Conservation (phyloP, 2,113 vertebrate genomes). For the Gadus chalcogrammus region DNA sequence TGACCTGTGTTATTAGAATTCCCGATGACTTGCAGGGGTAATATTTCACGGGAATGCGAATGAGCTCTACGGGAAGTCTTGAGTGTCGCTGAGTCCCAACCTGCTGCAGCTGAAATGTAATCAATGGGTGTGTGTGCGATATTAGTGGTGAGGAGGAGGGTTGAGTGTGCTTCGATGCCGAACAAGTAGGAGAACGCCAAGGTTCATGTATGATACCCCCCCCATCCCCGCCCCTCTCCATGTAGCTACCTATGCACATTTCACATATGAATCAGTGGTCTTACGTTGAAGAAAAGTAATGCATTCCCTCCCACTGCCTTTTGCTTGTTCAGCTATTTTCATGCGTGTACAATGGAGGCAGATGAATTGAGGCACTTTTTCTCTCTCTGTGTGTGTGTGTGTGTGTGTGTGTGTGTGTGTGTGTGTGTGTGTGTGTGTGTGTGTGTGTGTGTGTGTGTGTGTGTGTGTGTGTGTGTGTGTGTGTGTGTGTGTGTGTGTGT, state of each 20-base stretch:
- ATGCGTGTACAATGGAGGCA: slow-evolving; percentile 24
- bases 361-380: slow-evolving; percentile 35
- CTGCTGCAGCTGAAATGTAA: not conserved
- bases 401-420: not conserved
- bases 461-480: not conserved
- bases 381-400: slow-evolving; percentile 17
- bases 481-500: not conserved
- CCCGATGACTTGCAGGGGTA: no score
- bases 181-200: slow-evolving; percentile 4
- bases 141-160: no score
- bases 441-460: not conserved
- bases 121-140: not conserved
- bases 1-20: no score
- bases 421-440: not conserved
- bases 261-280: slow-evolving; percentile 18
- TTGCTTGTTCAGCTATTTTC: slow-evolving; percentile 49
- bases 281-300: slow-evolving; percentile 17
- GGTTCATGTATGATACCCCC: no score
- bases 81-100: no score
- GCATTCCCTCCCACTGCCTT: slow-evolving; percentile 15
- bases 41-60: no score
- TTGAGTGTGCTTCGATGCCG: not conserved
- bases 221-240: no score
- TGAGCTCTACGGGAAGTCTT: no score
- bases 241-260: not conserved